These are phyloP conservation scores for Acrobasis suavella DNA, from an alignment of 2,888 invertebrate species.

Conservation along the genomic window DNA sequence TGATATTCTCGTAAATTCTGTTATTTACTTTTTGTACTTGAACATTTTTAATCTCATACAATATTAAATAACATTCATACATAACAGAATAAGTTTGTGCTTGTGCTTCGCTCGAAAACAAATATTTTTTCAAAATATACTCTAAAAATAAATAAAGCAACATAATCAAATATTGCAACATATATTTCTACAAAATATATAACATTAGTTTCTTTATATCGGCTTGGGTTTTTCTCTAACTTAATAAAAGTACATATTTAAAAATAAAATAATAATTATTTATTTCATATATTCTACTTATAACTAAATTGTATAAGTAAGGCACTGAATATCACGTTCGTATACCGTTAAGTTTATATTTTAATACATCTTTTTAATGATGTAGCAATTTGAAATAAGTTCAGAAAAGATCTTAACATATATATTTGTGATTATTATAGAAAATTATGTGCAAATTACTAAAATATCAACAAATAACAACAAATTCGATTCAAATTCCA, in stretches of 20 bases:
- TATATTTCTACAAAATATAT: slow-evolving; percentile 2
- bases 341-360: background rate
- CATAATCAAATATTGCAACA: background rate
- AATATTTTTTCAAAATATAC: slow-evolving; percentile 14
- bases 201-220: background rate
- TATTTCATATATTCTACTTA: slow-evolving; percentile 14
- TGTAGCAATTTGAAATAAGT: background rate
- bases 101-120: slow-evolving; percentile 47
- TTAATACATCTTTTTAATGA: background rate
- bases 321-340: slow-evolving; percentile 24
- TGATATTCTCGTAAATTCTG: slow-evolving; percentile 63
- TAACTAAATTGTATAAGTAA: slow-evolving; percentile 8
- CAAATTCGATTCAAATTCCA: background rate
- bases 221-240: background rate
- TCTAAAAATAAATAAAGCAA: slow-evolving; percentile 15
- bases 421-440: background rate
- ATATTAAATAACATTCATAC: slow-evolving; percentile 72
- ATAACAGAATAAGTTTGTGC: slow-evolving; percentile 41
- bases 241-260: background rate
- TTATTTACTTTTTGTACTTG: slow-evolving; percentile 77
- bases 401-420: too few species aligned
- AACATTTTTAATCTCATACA: slow-evolving; percentile 74
- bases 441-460: background rate
- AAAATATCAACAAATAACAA: background rate
- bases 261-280: background rate